Base-by-base conservation (phyloP, 2,113 vertebrate genomes). In the Vidua macroura region DNA sequence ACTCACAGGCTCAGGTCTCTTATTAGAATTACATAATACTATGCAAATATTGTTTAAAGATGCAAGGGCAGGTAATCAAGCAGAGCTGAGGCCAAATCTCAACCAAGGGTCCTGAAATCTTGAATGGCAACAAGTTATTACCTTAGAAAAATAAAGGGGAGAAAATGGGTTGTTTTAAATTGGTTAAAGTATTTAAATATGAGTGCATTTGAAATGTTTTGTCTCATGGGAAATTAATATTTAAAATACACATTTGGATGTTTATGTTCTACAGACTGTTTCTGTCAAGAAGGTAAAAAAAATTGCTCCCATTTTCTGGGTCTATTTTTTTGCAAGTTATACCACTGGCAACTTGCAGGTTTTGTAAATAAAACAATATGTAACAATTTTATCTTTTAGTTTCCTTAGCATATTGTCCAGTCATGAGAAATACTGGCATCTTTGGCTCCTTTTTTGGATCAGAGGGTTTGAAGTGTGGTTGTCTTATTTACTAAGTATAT, bases 181-280 rank as follows among this genome's bases (percentile, higher is more conserved):
- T 46, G 4, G 30, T 63, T 46, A 6, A 39, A 62, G 44, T 62
- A 33, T 68, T 67, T 15, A 48, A 82, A 72, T 78, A n/a, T 2
- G 2, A 49, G 22, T 41, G 19, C 19, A 48, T 78, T 58, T 62
- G 18, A 67, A 88, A 43, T 67, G 9, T 30, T 92, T 91, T 82
- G 20, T 86, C 74, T 95, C 92, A 12, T 63, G 68, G 52, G 88
- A 87, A 35, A 37, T 86, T 80, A 75, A 8, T 83, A 46, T 92
- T 83, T 80, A 89, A 81, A 91, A 89, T 81, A 94, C 22, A 20
- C 87, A 80, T 53, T 66, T 77, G 62, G 58, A 67, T 96, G 88
- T 95, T 79, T 78, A 55, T 37, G 63, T 86, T 86, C 60, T 93
- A 43, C 67, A 84, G 37, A 73, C 53, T 2, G 2, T n/a, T 90